A percentile compares a stretch with the other conserved stretches of the same genome.
Conservation (phyloP, 2,888 invertebrate genomes). For the Itoplectis maculator region DNA sequence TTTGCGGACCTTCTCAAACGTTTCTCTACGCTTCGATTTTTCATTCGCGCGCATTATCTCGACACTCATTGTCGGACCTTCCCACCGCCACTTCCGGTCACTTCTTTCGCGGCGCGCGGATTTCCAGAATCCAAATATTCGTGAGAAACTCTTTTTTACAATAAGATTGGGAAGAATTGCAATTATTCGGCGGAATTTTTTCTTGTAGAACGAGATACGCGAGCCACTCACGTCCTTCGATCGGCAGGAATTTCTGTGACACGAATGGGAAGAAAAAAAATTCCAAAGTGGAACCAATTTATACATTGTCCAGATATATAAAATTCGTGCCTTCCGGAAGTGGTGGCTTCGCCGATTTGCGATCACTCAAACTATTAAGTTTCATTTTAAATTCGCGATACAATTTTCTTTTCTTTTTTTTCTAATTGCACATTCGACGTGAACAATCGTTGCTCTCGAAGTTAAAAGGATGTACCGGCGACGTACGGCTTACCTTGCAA, state of each 20-base stretch:
- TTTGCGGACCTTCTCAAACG: constrained; percentile 1
- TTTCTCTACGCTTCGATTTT: neutral
- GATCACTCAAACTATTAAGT: constrained; percentile 40
- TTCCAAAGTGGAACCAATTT: constrained; percentile 6
- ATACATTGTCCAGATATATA: neutral
- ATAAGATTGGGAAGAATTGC: constrained; percentile 11
- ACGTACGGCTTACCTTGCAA: constrained; percentile 95
- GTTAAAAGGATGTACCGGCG: constrained; percentile 62
- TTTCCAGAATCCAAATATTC: constrained; percentile 35
- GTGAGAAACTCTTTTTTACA: neutral
- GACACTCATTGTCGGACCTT: constrained; percentile 30
- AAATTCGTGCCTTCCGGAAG: constrained; percentile 54
- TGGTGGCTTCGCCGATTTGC: constrained; percentile 45
- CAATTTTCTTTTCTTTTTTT: constrained; percentile 24
- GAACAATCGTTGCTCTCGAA: constrained; percentile 51
- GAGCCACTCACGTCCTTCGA: constrained; percentile 47
- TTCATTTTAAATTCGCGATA: constrained; percentile 49
- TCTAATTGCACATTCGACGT: constrained; percentile 45
- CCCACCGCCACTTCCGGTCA: constrained; percentile 31
- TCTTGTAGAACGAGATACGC: constrained; percentile 36
- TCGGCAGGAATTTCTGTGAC: constrained; percentile 28
- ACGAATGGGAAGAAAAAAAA: constrained; percentile 26
- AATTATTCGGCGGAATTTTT: constrained; percentile 5
- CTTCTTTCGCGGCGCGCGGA: constrained; percentile 8
- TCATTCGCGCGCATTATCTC: constrained; percentile 19